Conservation (phyloP, 2,888 invertebrate genomes). For the Hipparchia sbordonii region DNA sequence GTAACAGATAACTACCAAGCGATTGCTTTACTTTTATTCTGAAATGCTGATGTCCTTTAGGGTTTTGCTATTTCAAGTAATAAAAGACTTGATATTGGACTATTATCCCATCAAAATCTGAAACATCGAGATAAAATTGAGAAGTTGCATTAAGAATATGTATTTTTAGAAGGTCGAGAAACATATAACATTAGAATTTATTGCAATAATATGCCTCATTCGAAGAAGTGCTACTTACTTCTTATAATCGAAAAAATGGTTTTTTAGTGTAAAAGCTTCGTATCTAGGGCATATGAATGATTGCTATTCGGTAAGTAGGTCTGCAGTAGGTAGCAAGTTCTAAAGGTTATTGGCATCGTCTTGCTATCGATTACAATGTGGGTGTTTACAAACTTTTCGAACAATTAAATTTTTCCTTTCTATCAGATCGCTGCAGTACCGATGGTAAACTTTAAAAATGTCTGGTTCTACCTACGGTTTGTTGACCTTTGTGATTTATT, state of each 20-base stretch:
- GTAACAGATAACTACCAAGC: too few relatives aligned
- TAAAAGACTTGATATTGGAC: too few relatives aligned
- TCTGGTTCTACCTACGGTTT: not conserved
- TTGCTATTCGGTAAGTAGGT: constrained; percentile 32
- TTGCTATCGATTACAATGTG: constrained; percentile 23
- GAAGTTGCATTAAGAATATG: too few relatives aligned
- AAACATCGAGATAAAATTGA: too few relatives aligned
- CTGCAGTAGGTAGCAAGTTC: constrained; percentile 29
- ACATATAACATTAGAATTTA: not conserved
- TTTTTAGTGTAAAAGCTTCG: constrained; percentile 16
- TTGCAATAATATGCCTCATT: constrained; percentile 1
- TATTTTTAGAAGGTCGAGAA: not conserved
- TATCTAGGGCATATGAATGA: constrained; percentile 30
- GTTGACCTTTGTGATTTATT: constrained; percentile 3
- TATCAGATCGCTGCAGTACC: not conserved
- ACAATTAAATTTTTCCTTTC: constrained; percentile 5
- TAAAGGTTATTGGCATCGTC: constrained; percentile 34
- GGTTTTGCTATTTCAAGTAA: too few relatives aligned
- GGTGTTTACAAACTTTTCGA: constrained; percentile 23
- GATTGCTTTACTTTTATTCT: too few relatives aligned
- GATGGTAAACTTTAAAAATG: constrained; percentile 4
- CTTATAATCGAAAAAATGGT: not conserved
- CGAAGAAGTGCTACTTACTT: constrained; percentile 1
- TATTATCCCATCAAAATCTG: too few relatives aligned
- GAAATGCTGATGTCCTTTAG: too few relatives aligned